Conservation (phyloP, 2,113 vertebrate genomes). For the Apeltes quadracus region DNA sequence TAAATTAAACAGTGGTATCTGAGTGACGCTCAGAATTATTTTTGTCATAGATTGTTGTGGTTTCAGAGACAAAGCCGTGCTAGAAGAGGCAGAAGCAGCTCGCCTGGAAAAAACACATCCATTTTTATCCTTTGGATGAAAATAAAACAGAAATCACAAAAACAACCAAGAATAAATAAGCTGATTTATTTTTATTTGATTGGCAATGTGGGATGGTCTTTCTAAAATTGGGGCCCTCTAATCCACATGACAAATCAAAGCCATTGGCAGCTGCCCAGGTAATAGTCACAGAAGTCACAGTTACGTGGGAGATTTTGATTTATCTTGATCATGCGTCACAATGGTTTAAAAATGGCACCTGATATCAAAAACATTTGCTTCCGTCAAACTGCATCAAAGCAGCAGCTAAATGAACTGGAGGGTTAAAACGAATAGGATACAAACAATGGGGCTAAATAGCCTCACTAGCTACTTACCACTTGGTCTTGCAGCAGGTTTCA, state of each 20-base stretch:
- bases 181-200: neutral
- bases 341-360: too few species aligned
- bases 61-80: constrained; percentile 26
- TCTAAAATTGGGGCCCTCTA: neutral
- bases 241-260: neutral
- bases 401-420: neutral
- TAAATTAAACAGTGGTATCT: too few species aligned
- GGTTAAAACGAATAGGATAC: too few species aligned
- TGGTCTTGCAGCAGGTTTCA: too few species aligned
- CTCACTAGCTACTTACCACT: too few species aligned
- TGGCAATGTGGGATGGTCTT: neutral
- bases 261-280: neutral
- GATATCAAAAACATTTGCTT: too few species aligned
- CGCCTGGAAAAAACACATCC: constrained; percentile 10
- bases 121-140: neutral
- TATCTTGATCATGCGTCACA: too few species aligned
- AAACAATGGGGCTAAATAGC: too few species aligned
- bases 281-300: too few species aligned
- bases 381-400: neutral
- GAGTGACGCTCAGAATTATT: neutral
- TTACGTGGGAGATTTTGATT: too few species aligned
- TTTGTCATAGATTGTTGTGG: constrained; percentile 32
- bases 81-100: constrained; percentile 9
- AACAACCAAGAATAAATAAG: neutral
- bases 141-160: neutral